A percentile compares a stretch with the other conserved stretches of the same genome.
phyloP scores from a whole-genome alignment of 2,113 vertebrate genomes.

The Clarias batrachus region DNA sequence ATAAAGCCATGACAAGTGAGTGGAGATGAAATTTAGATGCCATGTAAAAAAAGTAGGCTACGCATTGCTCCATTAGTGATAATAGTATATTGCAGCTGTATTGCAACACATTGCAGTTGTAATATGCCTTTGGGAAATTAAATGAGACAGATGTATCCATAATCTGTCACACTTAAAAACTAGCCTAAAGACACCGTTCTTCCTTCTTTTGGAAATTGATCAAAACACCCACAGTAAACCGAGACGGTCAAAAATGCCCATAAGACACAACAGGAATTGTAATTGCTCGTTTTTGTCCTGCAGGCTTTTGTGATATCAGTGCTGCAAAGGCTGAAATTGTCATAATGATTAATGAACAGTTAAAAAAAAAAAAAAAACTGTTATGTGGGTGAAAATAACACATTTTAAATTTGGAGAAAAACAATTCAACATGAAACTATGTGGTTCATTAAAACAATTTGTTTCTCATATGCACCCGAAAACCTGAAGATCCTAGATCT shows the following conservation, averaged over 20 bases:
- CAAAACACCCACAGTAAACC: not conserved
- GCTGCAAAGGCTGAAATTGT: not conserved
- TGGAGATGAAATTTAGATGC: not conserved
- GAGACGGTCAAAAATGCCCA: not conserved
- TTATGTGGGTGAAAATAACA: not conserved
- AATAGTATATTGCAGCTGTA: not conserved
- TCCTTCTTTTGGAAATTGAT: not conserved
- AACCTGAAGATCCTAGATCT: not conserved
- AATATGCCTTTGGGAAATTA: not conserved
- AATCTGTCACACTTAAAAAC: slow-evolving; percentile 10
- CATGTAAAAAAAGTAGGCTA: not conserved
- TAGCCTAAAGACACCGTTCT: not conserved
- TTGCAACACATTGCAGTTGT: slow-evolving; percentile 13
- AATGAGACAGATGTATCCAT: not conserved
- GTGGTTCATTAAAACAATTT: not conserved
- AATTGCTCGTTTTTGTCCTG: not conserved
- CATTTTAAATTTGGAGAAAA: not conserved
- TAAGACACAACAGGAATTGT: not conserved
- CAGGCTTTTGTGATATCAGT: not conserved
- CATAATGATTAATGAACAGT: slow-evolving; percentile 1
- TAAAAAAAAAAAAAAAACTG: not conserved
- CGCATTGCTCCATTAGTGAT: not conserved
- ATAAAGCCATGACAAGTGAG: slow-evolving; percentile 1
- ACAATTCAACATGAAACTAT: not conserved
- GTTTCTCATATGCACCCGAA: not conserved